phyloP scores from a whole-genome alignment of 2,797 vertebrate species.

The Nothura maculosa region DNA sequence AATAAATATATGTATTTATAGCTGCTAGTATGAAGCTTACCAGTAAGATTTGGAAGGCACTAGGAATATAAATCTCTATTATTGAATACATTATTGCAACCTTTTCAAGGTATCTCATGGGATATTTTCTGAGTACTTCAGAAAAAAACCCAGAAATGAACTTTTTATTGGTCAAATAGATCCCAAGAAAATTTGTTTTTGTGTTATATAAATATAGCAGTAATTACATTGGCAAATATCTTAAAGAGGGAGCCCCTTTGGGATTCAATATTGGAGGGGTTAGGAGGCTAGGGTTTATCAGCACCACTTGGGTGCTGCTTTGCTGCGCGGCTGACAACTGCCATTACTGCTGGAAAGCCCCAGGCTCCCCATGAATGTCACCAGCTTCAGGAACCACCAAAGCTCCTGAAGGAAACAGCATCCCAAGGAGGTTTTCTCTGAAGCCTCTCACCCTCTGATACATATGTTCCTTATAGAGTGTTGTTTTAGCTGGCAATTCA shows the following conservation, averaged over 20 bases:
- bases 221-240: not conserved
- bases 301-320: not conserved
- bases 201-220: not conserved
- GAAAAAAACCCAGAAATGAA: not conserved
- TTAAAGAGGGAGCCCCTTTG: not conserved
- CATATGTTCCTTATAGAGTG: not conserved
- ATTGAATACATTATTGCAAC: not conserved
- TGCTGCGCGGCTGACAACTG: not conserved
- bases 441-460: not conserved
- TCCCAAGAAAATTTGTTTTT: not conserved
- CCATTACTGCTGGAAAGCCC: not conserved
- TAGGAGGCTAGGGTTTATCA: not conserved
- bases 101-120: not conserved
- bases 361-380: not conserved
- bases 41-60: not conserved
- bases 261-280: not conserved
- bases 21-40: not conserved
- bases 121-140: not conserved
- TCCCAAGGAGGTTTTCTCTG: not conserved
- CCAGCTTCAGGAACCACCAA: not conserved
- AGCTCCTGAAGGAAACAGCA: not conserved
- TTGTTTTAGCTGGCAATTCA: not conserved
- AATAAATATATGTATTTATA: not conserved
- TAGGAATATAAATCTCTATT: not conserved
- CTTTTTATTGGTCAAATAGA: not conserved